Evolutionary conservation across 1,140 invertebrate genomes (phyloP), one percentile per base, ranked within the genome.

Genomic region (Nylanderia fulva): DNA sequence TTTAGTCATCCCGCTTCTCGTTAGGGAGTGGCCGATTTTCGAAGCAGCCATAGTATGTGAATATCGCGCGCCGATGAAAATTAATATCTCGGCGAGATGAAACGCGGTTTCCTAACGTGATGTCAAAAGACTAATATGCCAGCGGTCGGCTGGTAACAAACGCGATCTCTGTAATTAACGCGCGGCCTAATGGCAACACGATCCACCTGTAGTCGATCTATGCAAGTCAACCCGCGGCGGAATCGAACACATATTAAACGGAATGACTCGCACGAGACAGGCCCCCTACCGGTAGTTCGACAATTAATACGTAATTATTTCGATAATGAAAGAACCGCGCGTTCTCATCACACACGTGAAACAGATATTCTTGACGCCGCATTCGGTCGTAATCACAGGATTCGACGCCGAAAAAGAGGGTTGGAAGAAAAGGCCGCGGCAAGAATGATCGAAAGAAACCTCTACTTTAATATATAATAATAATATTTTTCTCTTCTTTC

Each of bases 231-330:
- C 39, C 74, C 48, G 56, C 69, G 60, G 48, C 24, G 33, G 84
- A 90, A 76, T 79, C 86, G 83, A 87, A 63, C 63, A 84, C 90
- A 86, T 92, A 94, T 94, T 94, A 94, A 93, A 89, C 89, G 80
- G 89, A 90, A 94, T 94, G 93, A 94, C 93, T 94, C 88, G 92
- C 84, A 80, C 68, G 84, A 63, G 86, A 87, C 85, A 54, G 90
- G 87, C 90, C 92, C 92, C 90, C 92, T 91, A 92, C 87, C 90
- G 87, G 91, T 92, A 93, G 91, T 93, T 85, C 68, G 29, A 52
- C 89, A 91, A 93, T 94, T 94, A 93, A 92, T 93, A 90, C 86
- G 92, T 93, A 93, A 94, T 94, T 94, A 94, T 93, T 93, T 91
- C 75, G 74, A 69, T 84, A 86, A 93, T 92, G 91, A 93, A 90